These are phyloP conservation scores for Pimpla rufipes DNA, from an alignment of 2,888 invertebrate species.

Conservation along the genomic window DNA sequence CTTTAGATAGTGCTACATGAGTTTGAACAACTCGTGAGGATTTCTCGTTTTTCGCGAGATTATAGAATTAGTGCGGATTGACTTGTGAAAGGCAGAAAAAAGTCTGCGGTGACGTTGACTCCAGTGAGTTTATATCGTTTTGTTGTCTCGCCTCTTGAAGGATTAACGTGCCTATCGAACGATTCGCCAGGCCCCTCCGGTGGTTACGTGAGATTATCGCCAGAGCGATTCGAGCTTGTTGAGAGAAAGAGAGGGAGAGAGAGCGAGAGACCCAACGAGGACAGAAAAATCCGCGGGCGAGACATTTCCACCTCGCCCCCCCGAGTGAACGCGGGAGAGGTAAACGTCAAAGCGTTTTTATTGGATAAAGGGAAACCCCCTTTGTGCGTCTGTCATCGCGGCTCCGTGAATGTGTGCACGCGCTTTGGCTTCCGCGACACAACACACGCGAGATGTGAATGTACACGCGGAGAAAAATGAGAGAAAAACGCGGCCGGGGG, in stretches of 20 bases:
- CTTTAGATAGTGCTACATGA: too few relatives aligned
- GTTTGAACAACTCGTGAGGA: not conserved
- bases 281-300: slow-evolving; percentile 71
- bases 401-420: slow-evolving; percentile 15
- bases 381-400: slow-evolving; percentile 73
- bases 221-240: slow-evolving; percentile 2
- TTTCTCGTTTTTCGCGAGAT: not conserved
- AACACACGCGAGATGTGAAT: slow-evolving; percentile 7
- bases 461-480: slow-evolving; percentile 18
- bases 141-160: not conserved
- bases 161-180: slow-evolving; percentile 27
- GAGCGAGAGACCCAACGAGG: slow-evolving; percentile 12
- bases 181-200: not conserved
- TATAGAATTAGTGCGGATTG: not conserved
- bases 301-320: slow-evolving; percentile 26
- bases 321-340: slow-evolving; percentile 30
- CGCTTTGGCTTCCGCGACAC: slow-evolving; percentile 60
- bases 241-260: not conserved
- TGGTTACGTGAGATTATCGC: slow-evolving; percentile 14
- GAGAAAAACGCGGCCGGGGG: slow-evolving; percentile 19
- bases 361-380: slow-evolving; percentile 75
- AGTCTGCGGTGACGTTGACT: not conserved
- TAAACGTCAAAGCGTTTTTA: slow-evolving; percentile 65
- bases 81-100: not conserved
- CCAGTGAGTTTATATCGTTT: not conserved